Percentiles rank a stretch among this genome's conserved stretches.
phyloP scores from a whole-genome alignment of 2,113 vertebrate genomes.

The Callaeas wilsoni region DNA sequence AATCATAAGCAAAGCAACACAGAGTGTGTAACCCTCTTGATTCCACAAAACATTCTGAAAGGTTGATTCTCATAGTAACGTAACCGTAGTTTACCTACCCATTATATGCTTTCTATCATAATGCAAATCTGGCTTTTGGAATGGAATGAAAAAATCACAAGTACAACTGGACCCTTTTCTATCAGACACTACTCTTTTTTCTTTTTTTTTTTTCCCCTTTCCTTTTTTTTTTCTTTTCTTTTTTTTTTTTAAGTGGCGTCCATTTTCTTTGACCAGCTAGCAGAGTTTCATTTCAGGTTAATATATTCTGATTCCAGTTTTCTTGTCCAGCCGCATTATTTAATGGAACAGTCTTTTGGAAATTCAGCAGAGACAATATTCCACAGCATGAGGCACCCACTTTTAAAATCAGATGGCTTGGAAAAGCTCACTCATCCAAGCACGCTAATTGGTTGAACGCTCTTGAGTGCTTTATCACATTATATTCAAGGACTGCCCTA shows the following conservation, averaged over 20 bases:
- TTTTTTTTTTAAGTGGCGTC: background rate
- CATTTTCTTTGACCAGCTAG: background rate
- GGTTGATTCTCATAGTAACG: background rate
- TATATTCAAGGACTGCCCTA: constrained; percentile 43
- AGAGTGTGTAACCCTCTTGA: background rate
- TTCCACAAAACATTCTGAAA: background rate
- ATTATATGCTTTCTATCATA: background rate
- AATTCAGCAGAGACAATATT: background rate
- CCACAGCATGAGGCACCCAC: background rate
- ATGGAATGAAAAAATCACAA: background rate
- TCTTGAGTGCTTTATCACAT: constrained; percentile 42
- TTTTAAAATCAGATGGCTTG: constrained; percentile 35
- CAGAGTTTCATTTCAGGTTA: background rate
- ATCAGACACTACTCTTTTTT: background rate
- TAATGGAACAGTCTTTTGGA: background rate
- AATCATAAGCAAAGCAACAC: background rate
- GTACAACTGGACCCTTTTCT: background rate
- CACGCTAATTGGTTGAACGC: background rate
- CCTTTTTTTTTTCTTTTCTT: background rate
- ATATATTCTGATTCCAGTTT: background rate
- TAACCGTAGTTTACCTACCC: background rate
- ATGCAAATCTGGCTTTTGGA: background rate
- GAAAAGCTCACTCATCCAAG: constrained; percentile 45
- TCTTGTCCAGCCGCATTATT: background rate
- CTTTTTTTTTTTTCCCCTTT: no score